phyloP scores from a whole-genome alignment of 2,888 invertebrate species.

The Shargacucullia verbasci region DNA sequence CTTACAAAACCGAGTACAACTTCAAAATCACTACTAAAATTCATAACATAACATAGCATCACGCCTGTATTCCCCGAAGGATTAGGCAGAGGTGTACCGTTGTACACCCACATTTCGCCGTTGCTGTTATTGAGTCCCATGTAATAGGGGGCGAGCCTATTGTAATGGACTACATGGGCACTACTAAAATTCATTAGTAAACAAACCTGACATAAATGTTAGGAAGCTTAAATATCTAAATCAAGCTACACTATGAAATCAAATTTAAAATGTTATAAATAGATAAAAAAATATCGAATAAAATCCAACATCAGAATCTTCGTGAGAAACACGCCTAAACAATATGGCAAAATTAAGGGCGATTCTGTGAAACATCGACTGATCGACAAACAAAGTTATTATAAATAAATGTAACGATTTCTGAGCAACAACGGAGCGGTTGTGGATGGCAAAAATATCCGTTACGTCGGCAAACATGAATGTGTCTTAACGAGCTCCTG shows the following conservation, averaged over 20 bases:
- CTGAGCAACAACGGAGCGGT: constrained; percentile 26
- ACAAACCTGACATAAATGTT: no score
- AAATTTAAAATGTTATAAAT: constrained; percentile 1
- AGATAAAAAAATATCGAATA: background rate
- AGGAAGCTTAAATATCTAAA: no score
- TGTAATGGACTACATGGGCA: no score
- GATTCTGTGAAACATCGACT: constrained; percentile 36
- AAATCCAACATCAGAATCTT: constrained; percentile 1
- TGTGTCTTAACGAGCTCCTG: constrained; percentile 84
- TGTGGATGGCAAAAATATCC: constrained; percentile 74
- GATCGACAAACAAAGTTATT: constrained; percentile 56
- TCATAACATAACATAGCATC: no score
- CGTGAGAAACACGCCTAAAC: constrained; percentile 28
- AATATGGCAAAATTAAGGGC: constrained; percentile 41
- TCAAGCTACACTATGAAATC: background rate
- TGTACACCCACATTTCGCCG: no score
- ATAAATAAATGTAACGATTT: constrained; percentile 53
- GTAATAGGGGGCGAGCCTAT: no score
- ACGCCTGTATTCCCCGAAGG: no score
- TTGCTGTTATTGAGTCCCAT: no score
- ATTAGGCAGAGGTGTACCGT: no score
- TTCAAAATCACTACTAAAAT: no score
- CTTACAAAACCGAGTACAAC: no score
- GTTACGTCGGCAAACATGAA: constrained; percentile 80
- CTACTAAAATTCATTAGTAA: no score